phyloP scores from a whole-genome alignment of 2,888 invertebrate genomes.

The Hirtodrosophila confusa region DNA sequence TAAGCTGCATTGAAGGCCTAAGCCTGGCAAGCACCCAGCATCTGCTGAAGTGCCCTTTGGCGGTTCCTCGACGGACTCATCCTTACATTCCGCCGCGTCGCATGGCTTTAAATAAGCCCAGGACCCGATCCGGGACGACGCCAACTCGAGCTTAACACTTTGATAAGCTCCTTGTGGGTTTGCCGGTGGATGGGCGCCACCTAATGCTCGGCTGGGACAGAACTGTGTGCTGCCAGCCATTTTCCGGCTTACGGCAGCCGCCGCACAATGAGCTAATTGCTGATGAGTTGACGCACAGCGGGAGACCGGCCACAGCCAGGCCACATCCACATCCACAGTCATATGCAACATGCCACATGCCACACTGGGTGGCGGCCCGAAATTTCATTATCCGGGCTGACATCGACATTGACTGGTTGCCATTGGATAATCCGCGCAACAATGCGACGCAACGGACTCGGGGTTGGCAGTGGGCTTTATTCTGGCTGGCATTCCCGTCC shows the following conservation, averaged over 20 bases:
- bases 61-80: background rate
- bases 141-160: constrained; percentile 58
- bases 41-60: constrained; percentile 11
- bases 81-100: no score
- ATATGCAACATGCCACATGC: no score
- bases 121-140: constrained; percentile 3
- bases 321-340: background rate
- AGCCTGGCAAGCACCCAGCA: constrained; percentile 24
- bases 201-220: constrained; percentile 11
- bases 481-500: background rate
- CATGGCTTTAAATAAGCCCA: constrained; percentile 40
- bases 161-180: constrained; percentile 76
- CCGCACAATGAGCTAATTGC: constrained; percentile 44
- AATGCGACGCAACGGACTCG: constrained; percentile 36
- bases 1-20: constrained; percentile 56
- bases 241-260: constrained; percentile 21
- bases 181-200: constrained; percentile 18
- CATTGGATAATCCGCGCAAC: constrained; percentile 68
- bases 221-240: constrained; percentile 19
- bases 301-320: constrained; percentile 34
- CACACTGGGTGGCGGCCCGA: background rate
- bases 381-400: constrained; percentile 39
- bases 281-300: constrained; percentile 43
- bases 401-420: constrained; percentile 53
- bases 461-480: constrained; percentile 5